Conservation (phyloP, 2,113 vertebrate genomes). For the Ceyx melanurus region DNA sequence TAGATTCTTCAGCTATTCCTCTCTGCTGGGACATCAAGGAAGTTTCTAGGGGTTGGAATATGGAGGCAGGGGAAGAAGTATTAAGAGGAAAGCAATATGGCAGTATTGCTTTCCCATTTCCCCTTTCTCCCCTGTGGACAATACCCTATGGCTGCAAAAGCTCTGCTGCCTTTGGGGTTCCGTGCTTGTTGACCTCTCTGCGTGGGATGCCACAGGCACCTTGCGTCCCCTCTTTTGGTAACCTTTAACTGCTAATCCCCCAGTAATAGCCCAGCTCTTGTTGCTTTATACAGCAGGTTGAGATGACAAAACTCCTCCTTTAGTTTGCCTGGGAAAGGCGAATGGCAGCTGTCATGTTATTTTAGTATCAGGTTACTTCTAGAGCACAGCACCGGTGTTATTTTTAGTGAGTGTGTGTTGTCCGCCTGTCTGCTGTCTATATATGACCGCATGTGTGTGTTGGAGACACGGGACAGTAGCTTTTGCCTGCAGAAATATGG, state of each 20-base stretch:
- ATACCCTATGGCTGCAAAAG: neutral
- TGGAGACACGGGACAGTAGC: neutral
- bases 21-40: neutral
- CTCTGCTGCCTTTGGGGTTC: neutral
- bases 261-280: neutral
- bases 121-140: neutral
- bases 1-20: neutral
- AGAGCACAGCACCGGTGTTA: neutral
- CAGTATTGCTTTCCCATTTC: neutral
- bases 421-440: neutral
- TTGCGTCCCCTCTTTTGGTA: neutral
- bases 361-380: slow-evolving; percentile 27
- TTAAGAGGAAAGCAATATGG: too few relatives aligned
- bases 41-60: neutral
- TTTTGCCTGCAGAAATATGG: neutral
- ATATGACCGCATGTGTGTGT: neutral
- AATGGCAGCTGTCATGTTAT: slow-evolving; percentile 36
- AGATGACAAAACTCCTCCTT: neutral
- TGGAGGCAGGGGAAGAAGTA: neutral
- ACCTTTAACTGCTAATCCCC: neutral
- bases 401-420: neutral
- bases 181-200: too few relatives aligned
- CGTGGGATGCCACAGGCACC: neutral
- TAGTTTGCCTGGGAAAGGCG: slow-evolving; percentile 26
- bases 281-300: neutral